Base-by-base conservation (phyloP, 2,797 vertebrate species). In the Cossypha caffra region DNA sequence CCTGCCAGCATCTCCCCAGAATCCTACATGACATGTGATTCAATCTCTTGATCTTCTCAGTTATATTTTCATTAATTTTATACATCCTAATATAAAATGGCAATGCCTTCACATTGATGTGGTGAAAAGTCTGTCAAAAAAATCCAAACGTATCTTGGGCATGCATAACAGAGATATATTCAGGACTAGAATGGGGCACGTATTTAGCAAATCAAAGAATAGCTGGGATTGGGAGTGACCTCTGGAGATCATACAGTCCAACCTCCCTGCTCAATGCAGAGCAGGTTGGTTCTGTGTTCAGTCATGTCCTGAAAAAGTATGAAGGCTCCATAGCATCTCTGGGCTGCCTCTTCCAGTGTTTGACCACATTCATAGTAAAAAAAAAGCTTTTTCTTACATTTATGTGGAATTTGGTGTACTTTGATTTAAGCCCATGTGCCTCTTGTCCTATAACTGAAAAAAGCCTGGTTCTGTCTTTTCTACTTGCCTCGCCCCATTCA, bases 31-130 rank as follows among this genome's bases (percentile, higher is more conserved):
- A 88, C 82, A 94, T 61, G 29, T 84, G 64, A 84, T 66, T 78
- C 88, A 61, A 88, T 82, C 66, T 94, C 83, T 88, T 90, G 76
- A 96, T 96, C 72, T 94, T 94, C 57, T 96, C 67, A 59, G 81
- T 95, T 72, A 58, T 29, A 78, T 91, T 90, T 96, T 68, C 57
- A 76, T 47, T 75, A 79, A 93, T 94, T 96, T 88, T 94, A 92
- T 33, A 72, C n/a, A 75, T 69, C 17, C 84, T 93, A 78, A 93
- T 78, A 45, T 17, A 38, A 55, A 91, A 66, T 10, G 20, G 66
- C 62, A 92, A 86, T 40, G 74, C 83, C 38, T 88, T 90, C 33
- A 6, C 66, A 64, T 33, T 16, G 9, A 58, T 71, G 63, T 69
- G 69, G 86, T 52, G 52, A 89, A 78, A 92, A 91, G 61, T 77